Evolutionary conservation across 2,113 vertebrate species (phyloP).

Genomic region (Gymnarchus niloticus): DNA sequence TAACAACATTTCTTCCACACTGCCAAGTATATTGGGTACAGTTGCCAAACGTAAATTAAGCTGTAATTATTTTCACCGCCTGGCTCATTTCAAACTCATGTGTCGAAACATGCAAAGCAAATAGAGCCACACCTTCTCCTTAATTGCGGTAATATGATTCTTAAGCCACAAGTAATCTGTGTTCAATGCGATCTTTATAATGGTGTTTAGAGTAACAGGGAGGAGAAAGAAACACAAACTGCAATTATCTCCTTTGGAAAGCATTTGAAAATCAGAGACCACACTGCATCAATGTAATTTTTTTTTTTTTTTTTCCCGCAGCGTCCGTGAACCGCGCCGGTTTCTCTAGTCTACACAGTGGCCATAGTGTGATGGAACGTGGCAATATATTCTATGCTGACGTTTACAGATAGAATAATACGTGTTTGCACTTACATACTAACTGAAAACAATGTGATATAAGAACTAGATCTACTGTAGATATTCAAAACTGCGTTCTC

Average conservation of each 20-base stretch:
- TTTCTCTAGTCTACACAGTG: too few relatives aligned
- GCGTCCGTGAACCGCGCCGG: conserved; percentile 20
- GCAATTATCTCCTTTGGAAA: conserved; percentile 48
- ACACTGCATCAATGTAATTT: conserved; percentile 41
- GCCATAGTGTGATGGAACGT: too few relatives aligned
- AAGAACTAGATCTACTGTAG: too few relatives aligned
- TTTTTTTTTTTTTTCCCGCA: conserved; percentile 12
- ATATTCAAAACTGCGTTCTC: too few relatives aligned
- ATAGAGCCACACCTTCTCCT: conserved; percentile 69
- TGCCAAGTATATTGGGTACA: conserved; percentile 59
- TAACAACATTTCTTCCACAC: conserved; percentile 29
- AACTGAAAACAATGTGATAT: too few relatives aligned
- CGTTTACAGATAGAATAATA: too few relatives aligned
- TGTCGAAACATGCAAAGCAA: conserved; percentile 70
- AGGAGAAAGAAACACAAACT: conserved; percentile 53
- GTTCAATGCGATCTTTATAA: conserved; percentile 59
- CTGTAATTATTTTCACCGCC: conserved; percentile 75
- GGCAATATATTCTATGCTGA: too few relatives aligned
- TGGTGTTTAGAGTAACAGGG: conserved; percentile 61
- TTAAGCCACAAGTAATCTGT: conserved; percentile 61
- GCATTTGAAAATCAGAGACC: conserved; percentile 37
- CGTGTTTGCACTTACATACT: too few relatives aligned
- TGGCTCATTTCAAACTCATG: conserved; percentile 75
- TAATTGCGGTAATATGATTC: conserved; percentile 69
- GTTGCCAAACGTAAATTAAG: conserved; percentile 75